phyloP scores from a whole-genome alignment of 2,797 vertebrate species.

The Microctenopoma lineatum region DNA sequence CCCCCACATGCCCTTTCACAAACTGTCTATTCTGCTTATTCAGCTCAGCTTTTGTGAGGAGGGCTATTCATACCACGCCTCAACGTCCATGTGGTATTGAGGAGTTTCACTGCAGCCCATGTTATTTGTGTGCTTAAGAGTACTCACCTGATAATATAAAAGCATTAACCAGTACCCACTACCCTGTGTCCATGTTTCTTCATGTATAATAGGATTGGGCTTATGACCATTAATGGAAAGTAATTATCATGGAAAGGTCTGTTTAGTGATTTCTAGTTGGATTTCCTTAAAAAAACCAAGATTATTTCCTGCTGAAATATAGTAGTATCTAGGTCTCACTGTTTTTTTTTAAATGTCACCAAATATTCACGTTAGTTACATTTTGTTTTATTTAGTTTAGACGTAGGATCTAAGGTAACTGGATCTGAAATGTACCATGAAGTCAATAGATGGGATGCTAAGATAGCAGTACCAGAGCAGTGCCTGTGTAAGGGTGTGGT shows the following conservation, averaged over 20 bases:
- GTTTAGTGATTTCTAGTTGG: conserved; percentile 45
- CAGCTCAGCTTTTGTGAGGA: conserved; percentile 71
- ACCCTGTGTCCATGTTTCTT: conserved; percentile 40
- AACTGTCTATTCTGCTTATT: conserved; percentile 75
- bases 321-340: not conserved
- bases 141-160: conserved; percentile 47
- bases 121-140: conserved; percentile 45
- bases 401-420: not conserved
- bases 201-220: conserved; percentile 67
- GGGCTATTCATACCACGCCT: conserved; percentile 67
- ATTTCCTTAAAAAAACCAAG: conserved; percentile 34
- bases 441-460: not conserved
- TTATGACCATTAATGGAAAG: conserved; percentile 53
- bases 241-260: conserved; percentile 45
- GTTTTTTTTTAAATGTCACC: conserved; percentile 11
- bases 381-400: no score
- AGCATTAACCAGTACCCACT: conserved; percentile 34
- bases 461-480: conserved; percentile 11
- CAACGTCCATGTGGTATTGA: conserved; percentile 53
- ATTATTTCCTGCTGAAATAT: conserved; percentile 9
- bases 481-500: conserved; percentile 1
- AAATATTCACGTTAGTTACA: not conserved
- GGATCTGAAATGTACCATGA: conserved; percentile 1
- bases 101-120: conserved; percentile 39
- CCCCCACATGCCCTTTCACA: conserved; percentile 61